These are phyloP conservation scores for Falco naumanni DNA, from an alignment of 2,797 vertebrate genomes.

Conservation along the genomic window DNA sequence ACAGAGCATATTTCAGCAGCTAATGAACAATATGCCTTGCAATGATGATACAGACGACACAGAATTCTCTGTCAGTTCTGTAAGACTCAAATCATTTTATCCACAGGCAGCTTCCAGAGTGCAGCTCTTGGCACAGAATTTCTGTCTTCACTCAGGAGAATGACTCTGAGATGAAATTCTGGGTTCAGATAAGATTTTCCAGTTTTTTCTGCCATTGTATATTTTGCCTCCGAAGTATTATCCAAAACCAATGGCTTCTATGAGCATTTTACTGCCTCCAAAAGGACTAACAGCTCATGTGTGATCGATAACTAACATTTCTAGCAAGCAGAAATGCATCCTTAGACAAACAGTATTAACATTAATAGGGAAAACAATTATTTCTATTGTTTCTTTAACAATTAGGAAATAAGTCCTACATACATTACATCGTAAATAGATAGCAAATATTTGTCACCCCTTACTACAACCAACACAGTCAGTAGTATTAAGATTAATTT, in stretches of 20 bases:
- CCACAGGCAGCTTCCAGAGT: neutral
- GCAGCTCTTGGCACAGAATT: neutral
- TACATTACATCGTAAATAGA: neutral
- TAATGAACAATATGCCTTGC: neutral
- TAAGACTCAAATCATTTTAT: neutral
- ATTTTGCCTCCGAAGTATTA: neutral
- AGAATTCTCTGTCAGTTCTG: neutral
- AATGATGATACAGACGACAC: neutral
- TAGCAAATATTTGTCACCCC: neutral
- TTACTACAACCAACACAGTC: neutral
- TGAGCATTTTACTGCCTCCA: neutral
- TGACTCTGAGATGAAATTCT: neutral
- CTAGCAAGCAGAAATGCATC: neutral
- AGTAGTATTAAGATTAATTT: neutral
- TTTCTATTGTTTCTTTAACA: neutral
- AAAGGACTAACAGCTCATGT: neutral
- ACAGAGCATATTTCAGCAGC: neutral
- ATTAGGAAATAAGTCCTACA: neutral
- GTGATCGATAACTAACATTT: neutral
- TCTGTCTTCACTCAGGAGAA: neutral
- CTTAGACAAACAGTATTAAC: neutral
- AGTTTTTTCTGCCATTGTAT: neutral
- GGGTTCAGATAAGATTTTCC: neutral
- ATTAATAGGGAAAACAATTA: neutral
- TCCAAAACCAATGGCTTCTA: neutral